phyloP scores from a whole-genome alignment of 2,888 invertebrate genomes.

The Euspilapteryx auroguttella region DNA sequence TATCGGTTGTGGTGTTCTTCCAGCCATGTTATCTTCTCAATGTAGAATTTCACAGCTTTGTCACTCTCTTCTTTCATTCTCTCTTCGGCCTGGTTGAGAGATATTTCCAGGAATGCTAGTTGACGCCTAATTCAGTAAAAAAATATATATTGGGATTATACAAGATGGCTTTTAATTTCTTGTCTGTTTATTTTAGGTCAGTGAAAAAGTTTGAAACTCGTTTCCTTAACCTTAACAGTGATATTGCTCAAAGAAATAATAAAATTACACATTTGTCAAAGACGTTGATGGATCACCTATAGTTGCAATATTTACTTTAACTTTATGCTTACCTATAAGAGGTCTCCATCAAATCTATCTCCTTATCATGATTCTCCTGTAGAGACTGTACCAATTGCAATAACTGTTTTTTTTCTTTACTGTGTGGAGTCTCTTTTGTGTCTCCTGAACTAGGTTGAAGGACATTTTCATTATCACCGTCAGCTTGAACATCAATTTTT shows the following conservation, averaged over 20 bases:
- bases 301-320: too few species aligned
- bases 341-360: conserved; percentile 64
- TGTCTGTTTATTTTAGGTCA: too few species aligned
- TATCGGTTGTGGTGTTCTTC: conserved; percentile 53
- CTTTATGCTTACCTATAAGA: conserved; percentile 65
- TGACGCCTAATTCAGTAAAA: conserved; percentile 59
- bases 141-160: conserved; percentile 1
- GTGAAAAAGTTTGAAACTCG: too few species aligned
- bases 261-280: too few species aligned
- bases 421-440: conserved; percentile 22
- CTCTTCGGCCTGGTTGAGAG: conserved; percentile 56
- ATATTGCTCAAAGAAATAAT: too few species aligned
- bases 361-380: conserved; percentile 63
- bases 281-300: too few species aligned
- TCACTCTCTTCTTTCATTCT: conserved; percentile 63
- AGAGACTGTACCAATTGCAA: conserved; percentile 51
- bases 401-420: conserved; percentile 35
- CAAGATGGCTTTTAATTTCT: too few species aligned
- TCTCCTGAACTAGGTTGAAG: too few species aligned
- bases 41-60: conserved; percentile 42
- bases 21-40: conserved; percentile 50
- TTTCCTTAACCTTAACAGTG: too few species aligned
- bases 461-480: conserved; percentile 10
- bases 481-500: conserved; percentile 13
- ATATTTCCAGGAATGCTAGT: conserved; percentile 57